Base-by-base conservation (phyloP, 2,888 invertebrate genomes). In the Erebia ligea region DNA sequence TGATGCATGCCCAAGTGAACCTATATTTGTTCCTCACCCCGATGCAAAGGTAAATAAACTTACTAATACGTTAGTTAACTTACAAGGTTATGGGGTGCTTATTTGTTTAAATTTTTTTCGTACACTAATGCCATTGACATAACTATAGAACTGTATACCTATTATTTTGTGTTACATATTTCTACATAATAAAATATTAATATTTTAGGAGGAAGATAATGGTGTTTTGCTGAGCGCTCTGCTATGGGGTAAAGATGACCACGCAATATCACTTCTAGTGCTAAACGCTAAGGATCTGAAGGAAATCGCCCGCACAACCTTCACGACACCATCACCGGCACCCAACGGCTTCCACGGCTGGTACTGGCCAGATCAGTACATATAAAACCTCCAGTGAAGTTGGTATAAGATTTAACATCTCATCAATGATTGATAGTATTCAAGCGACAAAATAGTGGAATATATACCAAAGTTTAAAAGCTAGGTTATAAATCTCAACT, bases 1-100 rank as follows among this genome's bases (percentile, higher is more conserved):
- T 0, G 95, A 96, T 76, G 95, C 96, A 72, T 97, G 96, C 83
- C 97, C 97, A 5, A 97, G 97, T 80, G 98, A 98, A 86, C 97
- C 97, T 0, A 95, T 98, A 75, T 98, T 97, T 84, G 95, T 97
- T 15, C 95, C 96, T 2, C 80, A 93, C 17, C 97, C 97, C 0
- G 87, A 95, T 71, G 91, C 95, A 50, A 86, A 93, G 89, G 90
- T 88, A 79, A 94, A 64, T 34, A 34, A 34, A 34, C 34, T 34
- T 34, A 6, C 6, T 34, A 34, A 34, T 34, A 34, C 34, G 34
- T 34, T 34, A 34, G 6, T 0, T 34, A 34, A 34, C 34, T 34
- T 34, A 34, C 0, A 34, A 34, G 34, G 21, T 21, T 21, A 21
- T 21, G 2, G 21, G 21, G 5, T 34, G 34, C 6, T 34, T 34